These are phyloP conservation scores for Hyperoplus immaculatus DNA, from an alignment of 2,797 vertebrate species.

Conservation along the genomic window DNA sequence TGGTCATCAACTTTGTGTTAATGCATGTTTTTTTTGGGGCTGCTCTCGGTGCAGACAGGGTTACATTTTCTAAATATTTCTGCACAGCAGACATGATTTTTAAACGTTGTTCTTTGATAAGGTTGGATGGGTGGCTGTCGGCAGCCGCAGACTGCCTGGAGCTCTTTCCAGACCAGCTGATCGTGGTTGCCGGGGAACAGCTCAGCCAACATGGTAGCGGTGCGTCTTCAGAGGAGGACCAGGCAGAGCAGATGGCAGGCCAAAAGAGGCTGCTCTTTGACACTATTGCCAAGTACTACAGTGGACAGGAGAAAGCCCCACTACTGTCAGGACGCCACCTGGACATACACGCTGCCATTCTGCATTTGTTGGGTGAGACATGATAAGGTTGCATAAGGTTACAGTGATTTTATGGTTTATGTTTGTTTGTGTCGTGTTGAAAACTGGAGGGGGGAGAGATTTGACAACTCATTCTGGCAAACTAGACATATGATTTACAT, in stretches of 20 bases:
- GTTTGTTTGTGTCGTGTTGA: background rate
- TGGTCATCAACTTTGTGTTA: too few species aligned
- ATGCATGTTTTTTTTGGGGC: too few species aligned
- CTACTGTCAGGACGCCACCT: constrained; percentile 86
- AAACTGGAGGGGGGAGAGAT: background rate
- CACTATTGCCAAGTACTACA: constrained; percentile 89
- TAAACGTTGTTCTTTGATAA: constrained; percentile 45
- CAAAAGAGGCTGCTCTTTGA: constrained; percentile 91
- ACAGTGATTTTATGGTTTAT: background rate
- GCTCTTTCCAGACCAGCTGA: constrained; percentile 90
- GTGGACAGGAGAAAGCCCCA: constrained; percentile 83
- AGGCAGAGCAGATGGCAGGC: constrained; percentile 54
- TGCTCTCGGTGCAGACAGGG: too few species aligned
- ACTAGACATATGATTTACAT: background rate
- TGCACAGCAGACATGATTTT: too few species aligned
- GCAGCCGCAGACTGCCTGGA: constrained; percentile 90
- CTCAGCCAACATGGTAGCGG: constrained; percentile 75
- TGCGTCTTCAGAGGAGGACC: constrained; percentile 27
- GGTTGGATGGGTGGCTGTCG: constrained; percentile 87
- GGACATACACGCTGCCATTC: constrained; percentile 85
- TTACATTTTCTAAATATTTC: too few species aligned
- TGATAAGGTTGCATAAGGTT: background rate
- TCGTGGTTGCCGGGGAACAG: constrained; percentile 88
- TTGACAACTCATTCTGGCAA: background rate
- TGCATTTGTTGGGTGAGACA: constrained; percentile 88